Evolutionary conservation across 2,797 vertebrate genomes (phyloP), one percentile per base, ranked within the genome.

Genomic region (Malacoctenus gilli): DNA sequence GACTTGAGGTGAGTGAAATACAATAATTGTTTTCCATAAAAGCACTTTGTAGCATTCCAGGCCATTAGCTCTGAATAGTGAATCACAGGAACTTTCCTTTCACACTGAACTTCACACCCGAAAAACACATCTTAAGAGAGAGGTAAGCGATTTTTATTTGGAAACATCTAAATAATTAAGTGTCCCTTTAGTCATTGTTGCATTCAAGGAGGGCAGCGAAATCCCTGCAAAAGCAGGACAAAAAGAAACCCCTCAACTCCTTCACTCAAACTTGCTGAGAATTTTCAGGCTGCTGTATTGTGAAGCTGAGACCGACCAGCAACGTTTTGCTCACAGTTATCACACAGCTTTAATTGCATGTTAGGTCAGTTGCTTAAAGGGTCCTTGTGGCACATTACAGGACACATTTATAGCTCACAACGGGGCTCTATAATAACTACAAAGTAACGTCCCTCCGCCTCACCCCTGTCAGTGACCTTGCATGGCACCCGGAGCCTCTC

Each of bases 91-190:
- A 72, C 58, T 75, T 79, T 72, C n/a, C 53, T 48, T 52, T 73
- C 43, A 68, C 43, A 42, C 15, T 61, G 40, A 75, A 65, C 54
- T 56, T 70, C 48, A 68, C 62, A 71, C 76, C 54, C 7, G 4
- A 41, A 68, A 75, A 70, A 54, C 35, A 59, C 50, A 52, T 73
- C 41, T 55, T 39, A 50, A 28, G 49, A 35, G 37, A 57, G 48
- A 65, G 44, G 52, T 65, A 61, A 67, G 58, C 68, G 41, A 59
- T 22, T 72, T 79, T 61, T 74, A 67, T 79, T 53, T 75, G 68
- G 52, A 70, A 83, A 55, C 61, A 49, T 18, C 35, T 85, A 15
- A 77, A 87, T 82, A 77, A 75, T 85, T 68, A 39, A 85, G 30
- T 36, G 54, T 67, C 25, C 32, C 30, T 55, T 70, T 49, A 57